Percentiles rank a stretch among this genome's conserved stretches.
Conservation (phyloP, 2,888 invertebrate genomes). For the Watsonalla cultraria region DNA sequence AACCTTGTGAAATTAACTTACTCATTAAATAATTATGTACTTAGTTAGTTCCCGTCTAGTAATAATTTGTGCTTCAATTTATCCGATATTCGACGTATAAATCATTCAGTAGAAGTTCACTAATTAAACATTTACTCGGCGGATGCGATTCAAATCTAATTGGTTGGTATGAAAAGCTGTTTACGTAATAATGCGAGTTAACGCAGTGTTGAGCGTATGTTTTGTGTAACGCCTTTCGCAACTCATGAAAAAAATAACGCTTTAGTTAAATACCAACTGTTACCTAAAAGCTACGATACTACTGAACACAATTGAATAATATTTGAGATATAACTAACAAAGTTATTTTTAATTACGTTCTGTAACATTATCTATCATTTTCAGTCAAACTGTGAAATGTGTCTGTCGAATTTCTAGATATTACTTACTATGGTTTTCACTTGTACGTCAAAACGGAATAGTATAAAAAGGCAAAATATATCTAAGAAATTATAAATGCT, state of each 20-base stretch:
- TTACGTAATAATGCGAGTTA: background rate
- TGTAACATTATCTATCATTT: no score
- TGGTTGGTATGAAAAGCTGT: slow-evolving; percentile 11
- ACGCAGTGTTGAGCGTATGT: background rate
- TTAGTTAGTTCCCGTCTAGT: background rate
- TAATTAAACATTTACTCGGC: slow-evolving; percentile 24
- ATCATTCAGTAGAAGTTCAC: slow-evolving; percentile 16
- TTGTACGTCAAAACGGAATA: no score
- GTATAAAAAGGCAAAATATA: no score
- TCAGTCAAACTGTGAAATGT: no score
- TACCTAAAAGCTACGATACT: no score
- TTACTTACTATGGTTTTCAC: no score
- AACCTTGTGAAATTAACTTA: background rate
- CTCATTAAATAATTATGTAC: background rate
- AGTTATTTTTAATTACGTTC: no score
- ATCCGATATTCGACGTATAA: slow-evolving; percentile 3
- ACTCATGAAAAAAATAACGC: slow-evolving; percentile 10
- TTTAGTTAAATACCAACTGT: slow-evolving; percentile 4
- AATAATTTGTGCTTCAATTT: slow-evolving; percentile 3
- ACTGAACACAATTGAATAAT: no score
- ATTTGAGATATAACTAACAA: no score
- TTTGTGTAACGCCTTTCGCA: background rate
- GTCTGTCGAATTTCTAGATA: no score
- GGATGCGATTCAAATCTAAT: slow-evolving; percentile 35
- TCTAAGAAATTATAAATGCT: no score